Base-by-base conservation (phyloP, 2,888 invertebrate genomes). In the Entomobrya proxima region DNA sequence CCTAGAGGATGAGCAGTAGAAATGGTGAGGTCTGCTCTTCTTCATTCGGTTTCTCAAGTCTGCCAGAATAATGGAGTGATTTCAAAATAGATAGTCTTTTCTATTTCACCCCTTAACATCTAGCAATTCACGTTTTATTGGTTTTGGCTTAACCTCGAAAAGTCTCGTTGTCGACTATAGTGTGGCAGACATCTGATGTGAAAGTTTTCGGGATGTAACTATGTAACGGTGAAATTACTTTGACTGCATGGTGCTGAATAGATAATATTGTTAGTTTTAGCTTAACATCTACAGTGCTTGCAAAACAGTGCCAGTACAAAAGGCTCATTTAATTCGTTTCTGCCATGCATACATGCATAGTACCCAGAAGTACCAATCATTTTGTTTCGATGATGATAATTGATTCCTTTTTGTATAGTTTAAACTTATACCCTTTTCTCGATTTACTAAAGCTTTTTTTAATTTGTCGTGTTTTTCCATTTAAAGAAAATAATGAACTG, bases 401-500 rank as follows among this genome's bases (percentile, higher is more conserved):
- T n/a, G n/a, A n/a, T n/a, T n/a, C n/a, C n/a, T n/a, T n/a, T n/a
- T n/a, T n/a, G n/a, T n/a, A n/a, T n/a, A n/a, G n/a, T n/a, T n/a
- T n/a, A n/a, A n/a, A n/a, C n/a, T 15, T n/a, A 15, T 13, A 18
- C 18, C 15, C 11, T 74, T 52, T 50, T 74, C 7, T 40, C 69
- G 32, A 52, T 75, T 50, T 13, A 7, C 44, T 72, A 9, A 30
- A 27, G 1, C 13, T 40, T 37, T 2, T 2, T 74, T 44, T 24
- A 44, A 21, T 77, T 72, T 37, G 32, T 72, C 44, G 9, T 13
- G 9, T 74, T 32, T 75, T 78, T 18, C n/a, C n/a, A n/a, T n/a
- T 52, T 83, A 1, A 61, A 90, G 90, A 89, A 88, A 88, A 75
- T 89, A 44, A 72, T 87, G 77, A 55, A 75, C 24, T 84, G 81